A percentile compares a stretch with the other conserved stretches of the same genome.
Evolutionary conservation across 2,888 invertebrate genomes (phyloP).

Genomic region (Loripinus fragilis): DNA sequence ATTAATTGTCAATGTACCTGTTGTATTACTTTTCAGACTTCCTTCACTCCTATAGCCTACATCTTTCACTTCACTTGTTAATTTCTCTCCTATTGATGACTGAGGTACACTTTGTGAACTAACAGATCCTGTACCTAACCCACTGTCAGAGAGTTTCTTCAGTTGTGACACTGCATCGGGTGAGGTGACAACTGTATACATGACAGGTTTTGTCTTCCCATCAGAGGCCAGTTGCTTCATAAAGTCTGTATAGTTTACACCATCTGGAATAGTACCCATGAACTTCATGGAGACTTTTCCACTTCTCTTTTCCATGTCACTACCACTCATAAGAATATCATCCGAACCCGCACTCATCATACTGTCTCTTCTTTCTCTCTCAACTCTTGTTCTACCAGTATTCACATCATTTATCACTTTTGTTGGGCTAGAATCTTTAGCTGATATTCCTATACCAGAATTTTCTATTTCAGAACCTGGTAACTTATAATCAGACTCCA

Average conservation of each 20-base stretch:
- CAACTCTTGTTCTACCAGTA: neutral
- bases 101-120: constrained; percentile 9
- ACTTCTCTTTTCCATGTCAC: constrained; percentile 49
- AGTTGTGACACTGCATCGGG: constrained; percentile 46
- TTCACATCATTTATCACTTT: neutral
- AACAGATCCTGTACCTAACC: constrained; percentile 18
- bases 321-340: constrained; percentile 44
- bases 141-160: constrained; percentile 33
- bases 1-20: constrained; percentile 41
- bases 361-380: constrained; percentile 39
- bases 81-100: neutral
- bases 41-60: constrained; percentile 41
- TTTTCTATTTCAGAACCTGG: neutral
- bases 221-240: constrained; percentile 51
- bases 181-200: constrained; percentile 54
- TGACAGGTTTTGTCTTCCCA: constrained; percentile 46
- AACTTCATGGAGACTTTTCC: constrained; percentile 61
- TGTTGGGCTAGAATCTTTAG: neutral
- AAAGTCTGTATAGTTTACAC: constrained; percentile 50
- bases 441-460: too few species aligned
- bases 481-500: constrained; percentile 29
- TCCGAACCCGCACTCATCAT: constrained; percentile 52
- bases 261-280: constrained; percentile 64
- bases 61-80: neutral
- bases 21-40: constrained; percentile 41